Base-by-base conservation (phyloP, 2,113 vertebrate genomes). In the Pangasianodon gigas region DNA sequence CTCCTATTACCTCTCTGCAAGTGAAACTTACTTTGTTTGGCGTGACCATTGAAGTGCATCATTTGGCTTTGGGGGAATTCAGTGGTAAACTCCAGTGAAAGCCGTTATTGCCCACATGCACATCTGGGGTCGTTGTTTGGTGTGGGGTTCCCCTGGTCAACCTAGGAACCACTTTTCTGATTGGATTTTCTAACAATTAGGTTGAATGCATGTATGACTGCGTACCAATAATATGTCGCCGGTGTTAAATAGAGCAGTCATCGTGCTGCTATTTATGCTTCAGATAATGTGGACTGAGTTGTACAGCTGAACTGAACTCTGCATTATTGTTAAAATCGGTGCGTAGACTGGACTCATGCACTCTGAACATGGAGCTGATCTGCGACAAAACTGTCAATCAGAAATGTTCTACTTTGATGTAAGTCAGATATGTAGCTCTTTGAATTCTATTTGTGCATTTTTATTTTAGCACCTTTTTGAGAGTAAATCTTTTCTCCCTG, bases 131-230 rank as follows among this genome's bases (percentile, higher is more conserved):
- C 80, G 80, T 89, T 46, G 88, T 90, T 87, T 87, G 67, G 18
- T 54, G 11, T 89, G 93, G 93, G 93, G 90, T 93, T 94, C 92
- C 92, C 94, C 21, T 48, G 58, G 62, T 86, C 89, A 82, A 21
- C 54, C 46, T n/a, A 79, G 51, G 60, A 44, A 85, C 44, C 84
- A 51, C 41, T 54, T 77, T 82, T 85, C 83, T 87, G 60, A 87
- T 89, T 91, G 88, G 89, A 87, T 89, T 80, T 29, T 16, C 18
- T 9, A 7, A n/a, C 26, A 60, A 5, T 44, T 54, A 46, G 60
- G 9, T 44, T 13, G 54, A 81, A 62, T 41, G 26, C 2, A 41
- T 18, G 26, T 85, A 54, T 71, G 81, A 87, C 46, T 67, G 37
- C 26, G 81, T 81, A 86, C 69, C 85, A 89, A 84, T 91, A 87